Percentiles rank a stretch among this genome's conserved stretches.
These are phyloP conservation scores for Metopolophium dirhodum DNA, from an alignment of 1,140 invertebrate genomes.

Conservation along the genomic window DNA sequence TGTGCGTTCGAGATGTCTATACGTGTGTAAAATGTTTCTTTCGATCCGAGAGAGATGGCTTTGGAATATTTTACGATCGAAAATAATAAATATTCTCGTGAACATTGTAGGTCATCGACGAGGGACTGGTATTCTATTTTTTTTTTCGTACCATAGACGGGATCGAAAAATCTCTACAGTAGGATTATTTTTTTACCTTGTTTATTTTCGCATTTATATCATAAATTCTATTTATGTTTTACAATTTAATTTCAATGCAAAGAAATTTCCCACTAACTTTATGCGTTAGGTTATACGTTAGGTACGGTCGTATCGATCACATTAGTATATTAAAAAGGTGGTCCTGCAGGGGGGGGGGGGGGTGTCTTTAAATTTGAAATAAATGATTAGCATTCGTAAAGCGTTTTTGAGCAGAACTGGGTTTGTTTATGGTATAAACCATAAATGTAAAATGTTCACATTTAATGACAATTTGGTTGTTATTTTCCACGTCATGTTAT, in stretches of 20 bases:
- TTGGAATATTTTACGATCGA: conserved; percentile 9
- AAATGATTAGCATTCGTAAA: too few species aligned
- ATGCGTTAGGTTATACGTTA: neutral
- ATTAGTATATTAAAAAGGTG: too few species aligned
- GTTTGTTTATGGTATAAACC: too few species aligned
- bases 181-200: neutral
- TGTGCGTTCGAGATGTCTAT: neutral
- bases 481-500: too few species aligned
- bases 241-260: neutral
- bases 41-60: neutral
- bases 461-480: too few species aligned
- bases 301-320: too few species aligned
- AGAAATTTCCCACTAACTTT: neutral
- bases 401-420: too few species aligned
- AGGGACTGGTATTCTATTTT: neutral
- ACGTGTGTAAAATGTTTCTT: conserved; percentile 1
- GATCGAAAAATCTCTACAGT: neutral
- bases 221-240: neutral
- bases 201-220: neutral
- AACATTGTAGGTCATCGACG: neutral
- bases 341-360: too few species aligned
- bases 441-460: too few species aligned
- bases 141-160: neutral
- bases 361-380: too few species aligned
- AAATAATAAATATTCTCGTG: neutral